Percentiles rank a stretch among this genome's conserved stretches.
phyloP scores from a whole-genome alignment of 2,113 vertebrate genomes.

The Fregata magnificens region DNA sequence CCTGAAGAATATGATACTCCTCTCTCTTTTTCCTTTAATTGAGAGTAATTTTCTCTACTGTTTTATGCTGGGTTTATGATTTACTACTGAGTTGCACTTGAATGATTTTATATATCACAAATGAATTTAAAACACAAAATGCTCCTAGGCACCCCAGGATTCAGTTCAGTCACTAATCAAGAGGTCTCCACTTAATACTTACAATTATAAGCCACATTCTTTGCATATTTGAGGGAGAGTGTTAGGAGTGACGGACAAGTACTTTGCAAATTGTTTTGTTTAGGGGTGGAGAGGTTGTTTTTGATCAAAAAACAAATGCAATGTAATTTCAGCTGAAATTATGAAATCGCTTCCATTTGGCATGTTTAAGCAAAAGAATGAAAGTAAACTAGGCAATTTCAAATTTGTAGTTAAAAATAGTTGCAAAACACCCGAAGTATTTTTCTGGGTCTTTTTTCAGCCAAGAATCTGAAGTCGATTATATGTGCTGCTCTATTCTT shows the following conservation, averaged over 20 bases:
- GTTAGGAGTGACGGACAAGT: neutral
- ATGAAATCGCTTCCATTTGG: neutral
- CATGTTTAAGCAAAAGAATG: neutral
- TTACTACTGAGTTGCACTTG: neutral
- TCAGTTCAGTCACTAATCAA: neutral
- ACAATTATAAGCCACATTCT: neutral
- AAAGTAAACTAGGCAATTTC: neutral
- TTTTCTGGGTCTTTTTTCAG: neutral
- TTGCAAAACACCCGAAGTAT: neutral
- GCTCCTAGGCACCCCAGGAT: neutral
- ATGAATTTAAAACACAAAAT: neutral
- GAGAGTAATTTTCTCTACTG: neutral
- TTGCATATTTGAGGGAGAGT: neutral
- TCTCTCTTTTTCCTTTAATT: neutral
- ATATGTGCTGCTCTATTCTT: neutral
- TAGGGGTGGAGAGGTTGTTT: rapidly evolving
- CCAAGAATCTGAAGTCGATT: neutral
- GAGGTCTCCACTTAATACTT: neutral
- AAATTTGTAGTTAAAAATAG: neutral
- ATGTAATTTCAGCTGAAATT: neutral
- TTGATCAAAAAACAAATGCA: neutral
- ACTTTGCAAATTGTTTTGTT: neutral
- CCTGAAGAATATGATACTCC: neutral
- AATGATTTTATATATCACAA: neutral
- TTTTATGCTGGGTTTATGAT: neutral